Conservation (phyloP, 2,888 invertebrate species). For the Scaptomyza flava region DNA sequence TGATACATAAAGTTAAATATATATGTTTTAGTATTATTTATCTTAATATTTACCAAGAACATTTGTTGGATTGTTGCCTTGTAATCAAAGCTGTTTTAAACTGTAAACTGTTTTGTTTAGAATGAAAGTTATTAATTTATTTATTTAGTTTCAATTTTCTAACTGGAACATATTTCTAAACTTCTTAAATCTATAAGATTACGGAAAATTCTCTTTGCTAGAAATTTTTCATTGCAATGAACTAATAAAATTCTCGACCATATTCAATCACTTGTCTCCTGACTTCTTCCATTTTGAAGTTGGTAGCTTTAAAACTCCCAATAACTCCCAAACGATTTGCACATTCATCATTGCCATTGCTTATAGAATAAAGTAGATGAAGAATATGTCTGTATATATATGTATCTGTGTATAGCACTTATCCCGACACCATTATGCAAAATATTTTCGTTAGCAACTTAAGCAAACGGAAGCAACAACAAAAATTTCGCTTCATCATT, state of each 20-base stretch:
- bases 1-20: no score
- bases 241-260: not conserved
- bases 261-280: not conserved
- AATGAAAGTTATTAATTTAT: not conserved
- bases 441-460: constrained; percentile 42
- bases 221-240: not conserved
- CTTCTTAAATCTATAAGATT: not conserved
- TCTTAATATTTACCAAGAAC: no score
- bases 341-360: constrained; percentile 56
- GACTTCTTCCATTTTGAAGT: not conserved
- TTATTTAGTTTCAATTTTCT: not conserved
- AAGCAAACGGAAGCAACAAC: constrained; percentile 25
- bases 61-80: no score
- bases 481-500: constrained; percentile 66
- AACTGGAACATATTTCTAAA: not conserved
- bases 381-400: not conserved
- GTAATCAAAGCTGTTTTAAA: not conserved
- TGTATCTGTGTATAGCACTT: constrained; percentile 26
- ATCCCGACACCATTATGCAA: constrained; percentile 46
- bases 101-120: not conserved
- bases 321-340: constrained; percentile 34
- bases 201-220: not conserved
- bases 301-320: constrained; percentile 1
- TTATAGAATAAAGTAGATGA: not conserved
- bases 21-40: no score